Conservation (phyloP, 37 sponge, comb jelly and placozoan species). For the Theonella swinhoei region DNA sequence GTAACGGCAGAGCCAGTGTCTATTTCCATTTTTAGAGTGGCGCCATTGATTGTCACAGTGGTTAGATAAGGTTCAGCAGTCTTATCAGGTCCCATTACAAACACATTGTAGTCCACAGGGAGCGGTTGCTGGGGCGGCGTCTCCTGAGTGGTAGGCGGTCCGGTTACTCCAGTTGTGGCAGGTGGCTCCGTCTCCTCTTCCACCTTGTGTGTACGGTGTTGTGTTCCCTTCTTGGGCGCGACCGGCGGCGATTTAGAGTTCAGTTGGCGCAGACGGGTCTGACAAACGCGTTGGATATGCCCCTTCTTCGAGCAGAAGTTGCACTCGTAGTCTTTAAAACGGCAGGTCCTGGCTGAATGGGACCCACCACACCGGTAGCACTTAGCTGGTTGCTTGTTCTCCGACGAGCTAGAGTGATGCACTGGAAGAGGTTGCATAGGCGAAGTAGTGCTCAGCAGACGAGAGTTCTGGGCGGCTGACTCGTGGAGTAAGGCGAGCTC, state of each 20-base stretch:
- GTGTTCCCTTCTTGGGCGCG: background rate
- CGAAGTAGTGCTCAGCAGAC: background rate
- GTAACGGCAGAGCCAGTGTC: constrained; percentile 25
- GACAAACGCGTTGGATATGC: background rate
- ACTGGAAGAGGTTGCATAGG: background rate
- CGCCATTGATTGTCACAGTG: constrained; percentile 1
- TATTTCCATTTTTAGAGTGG: constrained; percentile 7
- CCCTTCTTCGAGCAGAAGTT: background rate
- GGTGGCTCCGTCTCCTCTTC: background rate
- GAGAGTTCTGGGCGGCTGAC: background rate
- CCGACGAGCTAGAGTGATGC: too few species aligned
- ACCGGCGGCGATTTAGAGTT: background rate
- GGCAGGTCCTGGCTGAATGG: background rate
- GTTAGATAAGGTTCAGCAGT: too few species aligned
- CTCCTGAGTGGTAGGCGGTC: background rate
- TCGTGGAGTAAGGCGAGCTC: background rate
- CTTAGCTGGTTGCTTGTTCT: background rate
- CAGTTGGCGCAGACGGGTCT: background rate
- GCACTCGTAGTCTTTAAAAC: background rate
- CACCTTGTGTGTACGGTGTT: background rate
- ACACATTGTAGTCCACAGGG: too few species aligned
- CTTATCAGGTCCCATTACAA: too few species aligned
- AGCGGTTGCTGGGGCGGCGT: background rate
- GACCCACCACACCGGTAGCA: constrained; percentile 2
- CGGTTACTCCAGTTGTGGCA: background rate